phyloP scores from a whole-genome alignment of 2,113 vertebrate species.

The Cyprinodon brontotheroides region DNA sequence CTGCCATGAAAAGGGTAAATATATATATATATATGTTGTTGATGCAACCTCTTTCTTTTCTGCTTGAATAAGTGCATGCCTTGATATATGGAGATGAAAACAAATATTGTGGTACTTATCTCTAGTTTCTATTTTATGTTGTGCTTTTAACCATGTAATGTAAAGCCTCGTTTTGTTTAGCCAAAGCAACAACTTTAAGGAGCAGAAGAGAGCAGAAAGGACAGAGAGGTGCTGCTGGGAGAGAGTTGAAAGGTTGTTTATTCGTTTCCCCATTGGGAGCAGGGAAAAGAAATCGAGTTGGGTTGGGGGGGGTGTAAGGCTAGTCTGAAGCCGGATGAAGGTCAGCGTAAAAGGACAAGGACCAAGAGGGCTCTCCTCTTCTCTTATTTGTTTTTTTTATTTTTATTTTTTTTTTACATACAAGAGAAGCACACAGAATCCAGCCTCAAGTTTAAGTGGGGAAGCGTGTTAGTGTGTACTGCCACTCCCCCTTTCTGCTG shows the following conservation, averaged over 20 bases:
- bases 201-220: slow-evolving; percentile 4
- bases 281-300: slow-evolving; percentile 24
- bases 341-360: slow-evolving; percentile 54
- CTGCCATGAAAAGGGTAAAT: slow-evolving; percentile 76
- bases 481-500: slow-evolving; percentile 50
- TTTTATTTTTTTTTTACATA: neutral
- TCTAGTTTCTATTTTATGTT: slow-evolving; percentile 66
- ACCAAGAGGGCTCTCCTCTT: slow-evolving; percentile 36
- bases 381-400: slow-evolving; percentile 2
- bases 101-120: slow-evolving; percentile 69
- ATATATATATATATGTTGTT: slow-evolving; percentile 70
- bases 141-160: slow-evolving; percentile 62
- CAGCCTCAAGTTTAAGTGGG: slow-evolving; percentile 50
- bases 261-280: slow-evolving; percentile 29
- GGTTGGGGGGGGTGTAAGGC: slow-evolving; percentile 30
- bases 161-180: slow-evolving; percentile 45
- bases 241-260: slow-evolving; percentile 45
- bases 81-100: slow-evolving; percentile 73
- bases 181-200: slow-evolving; percentile 38
- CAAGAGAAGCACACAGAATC: slow-evolving; percentile 22
- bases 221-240: slow-evolving; percentile 25
- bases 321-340: slow-evolving; percentile 44
- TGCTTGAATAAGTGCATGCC: slow-evolving; percentile 79
- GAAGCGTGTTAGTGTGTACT: slow-evolving; percentile 46
- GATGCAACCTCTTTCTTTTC: slow-evolving; percentile 67